phyloP scores from a whole-genome alignment of 2,797 vertebrate genomes.

The Eurystomus glaucurus region DNA sequence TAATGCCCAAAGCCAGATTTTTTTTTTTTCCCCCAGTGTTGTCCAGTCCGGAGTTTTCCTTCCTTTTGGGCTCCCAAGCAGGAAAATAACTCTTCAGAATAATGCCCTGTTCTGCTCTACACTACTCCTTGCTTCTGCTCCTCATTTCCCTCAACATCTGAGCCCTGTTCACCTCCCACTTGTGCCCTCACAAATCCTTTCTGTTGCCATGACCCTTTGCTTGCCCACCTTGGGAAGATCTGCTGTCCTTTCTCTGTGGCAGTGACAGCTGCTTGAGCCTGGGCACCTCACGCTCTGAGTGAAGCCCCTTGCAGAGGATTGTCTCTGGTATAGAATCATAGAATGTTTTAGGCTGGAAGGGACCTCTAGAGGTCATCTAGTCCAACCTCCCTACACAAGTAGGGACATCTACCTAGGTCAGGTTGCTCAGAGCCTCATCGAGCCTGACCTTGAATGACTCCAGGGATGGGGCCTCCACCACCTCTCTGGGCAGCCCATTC shows the following conservation, averaged over 20 bases:
- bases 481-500: no score
- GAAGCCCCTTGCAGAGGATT: neutral
- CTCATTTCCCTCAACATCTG: neutral
- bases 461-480: no score
- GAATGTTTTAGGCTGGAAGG: no score
- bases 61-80: neutral
- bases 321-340: neutral
- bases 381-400: no score
- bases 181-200: neutral
- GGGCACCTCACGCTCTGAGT: neutral
- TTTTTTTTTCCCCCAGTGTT: neutral
- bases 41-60: neutral
- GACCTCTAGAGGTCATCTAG: no score
- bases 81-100: neutral
- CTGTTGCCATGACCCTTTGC: neutral
- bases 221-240: neutral
- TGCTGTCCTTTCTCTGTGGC: neutral
- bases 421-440: no score
- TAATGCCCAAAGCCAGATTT: neutral
- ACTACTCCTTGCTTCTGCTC: neutral
- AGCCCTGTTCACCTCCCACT: neutral
- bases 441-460: no score
- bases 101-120: neutral
- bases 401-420: no score
- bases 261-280: neutral